A percentile compares a stretch with the other conserved stretches of the same genome.
These are phyloP conservation scores for Melipona beecheii DNA, from an alignment of 2,888 invertebrate genomes.

Conservation along the genomic window DNA sequence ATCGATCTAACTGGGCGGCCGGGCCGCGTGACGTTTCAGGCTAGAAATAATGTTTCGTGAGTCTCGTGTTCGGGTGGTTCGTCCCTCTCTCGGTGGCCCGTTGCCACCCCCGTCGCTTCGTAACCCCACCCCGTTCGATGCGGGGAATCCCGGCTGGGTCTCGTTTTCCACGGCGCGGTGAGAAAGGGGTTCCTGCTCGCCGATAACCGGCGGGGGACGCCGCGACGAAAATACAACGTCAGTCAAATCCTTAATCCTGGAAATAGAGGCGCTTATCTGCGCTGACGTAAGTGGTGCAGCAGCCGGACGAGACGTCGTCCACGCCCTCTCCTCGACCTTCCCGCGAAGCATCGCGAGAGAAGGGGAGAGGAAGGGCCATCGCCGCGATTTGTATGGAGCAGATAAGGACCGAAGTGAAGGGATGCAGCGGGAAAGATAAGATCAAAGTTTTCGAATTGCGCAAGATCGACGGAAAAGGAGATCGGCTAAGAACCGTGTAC, in stretches of 20 bases:
- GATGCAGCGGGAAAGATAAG: not conserved
- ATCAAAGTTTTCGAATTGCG: constrained; percentile 31
- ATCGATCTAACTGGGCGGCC: constrained; percentile 63
- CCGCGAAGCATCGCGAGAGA: not conserved
- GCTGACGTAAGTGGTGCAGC: constrained; percentile 64
- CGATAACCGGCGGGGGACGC: constrained; percentile 53
- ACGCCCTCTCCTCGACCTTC: constrained; percentile 23
- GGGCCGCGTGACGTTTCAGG: constrained; percentile 58
- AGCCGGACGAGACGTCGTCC: constrained; percentile 38
- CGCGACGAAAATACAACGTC: constrained; percentile 66
- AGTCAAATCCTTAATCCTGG: constrained; percentile 66
- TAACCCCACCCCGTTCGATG: not conserved
- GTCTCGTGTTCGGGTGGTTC: constrained; percentile 47
- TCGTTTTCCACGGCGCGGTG: constrained; percentile 1
- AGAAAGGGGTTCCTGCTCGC: constrained; percentile 5
- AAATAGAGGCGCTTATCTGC: constrained; percentile 66
- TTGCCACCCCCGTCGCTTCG: not conserved
- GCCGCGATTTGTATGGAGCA: not conserved
- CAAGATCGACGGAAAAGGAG: too few relatives aligned
- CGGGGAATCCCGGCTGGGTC: not conserved
- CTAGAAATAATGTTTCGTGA: constrained; percentile 68
- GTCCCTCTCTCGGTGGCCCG: constrained; percentile 1
- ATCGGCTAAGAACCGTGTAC: not conserved
- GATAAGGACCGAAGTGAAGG: not conserved
- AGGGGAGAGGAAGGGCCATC: not conserved